phyloP scores from a whole-genome alignment of 2,888 invertebrate species.

The Thelaira solivaga region DNA sequence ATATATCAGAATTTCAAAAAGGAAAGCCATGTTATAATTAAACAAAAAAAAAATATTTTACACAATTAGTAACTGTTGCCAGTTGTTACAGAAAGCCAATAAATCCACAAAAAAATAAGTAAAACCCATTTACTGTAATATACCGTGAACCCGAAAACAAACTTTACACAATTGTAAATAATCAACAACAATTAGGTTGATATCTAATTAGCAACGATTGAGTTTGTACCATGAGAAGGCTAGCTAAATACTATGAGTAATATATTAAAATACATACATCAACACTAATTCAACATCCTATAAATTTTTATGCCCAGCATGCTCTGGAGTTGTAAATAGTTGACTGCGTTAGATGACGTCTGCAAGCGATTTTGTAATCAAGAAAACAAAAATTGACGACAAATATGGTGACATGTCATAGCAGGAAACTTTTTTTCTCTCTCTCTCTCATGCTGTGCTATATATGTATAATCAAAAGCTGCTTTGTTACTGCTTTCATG shows the following conservation, averaged over 20 bases:
- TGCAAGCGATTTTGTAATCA: too few relatives aligned
- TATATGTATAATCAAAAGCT: too few relatives aligned
- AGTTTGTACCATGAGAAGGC: conserved; percentile 50
- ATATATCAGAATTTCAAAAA: background rate
- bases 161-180: conserved; percentile 34
- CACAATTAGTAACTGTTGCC: background rate
- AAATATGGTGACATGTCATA: too few relatives aligned
- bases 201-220: conserved; percentile 52
- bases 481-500: too few relatives aligned
- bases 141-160: conserved; percentile 16
- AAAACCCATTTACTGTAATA: background rate
- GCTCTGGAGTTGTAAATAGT: background rate
- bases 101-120: background rate
- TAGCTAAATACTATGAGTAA: background rate
- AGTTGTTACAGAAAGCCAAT: background rate
- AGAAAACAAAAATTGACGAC: too few relatives aligned
- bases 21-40: background rate
- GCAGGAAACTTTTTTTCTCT: too few relatives aligned
- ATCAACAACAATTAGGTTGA: conserved; percentile 56
- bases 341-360: too few relatives aligned
- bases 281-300: background rate
- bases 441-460: too few relatives aligned
- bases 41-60: background rate
- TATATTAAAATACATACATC: conserved; percentile 24
- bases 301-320: background rate